Base-by-base conservation (phyloP, 2,888 invertebrate genomes). In the Aphodius granarius region DNA sequence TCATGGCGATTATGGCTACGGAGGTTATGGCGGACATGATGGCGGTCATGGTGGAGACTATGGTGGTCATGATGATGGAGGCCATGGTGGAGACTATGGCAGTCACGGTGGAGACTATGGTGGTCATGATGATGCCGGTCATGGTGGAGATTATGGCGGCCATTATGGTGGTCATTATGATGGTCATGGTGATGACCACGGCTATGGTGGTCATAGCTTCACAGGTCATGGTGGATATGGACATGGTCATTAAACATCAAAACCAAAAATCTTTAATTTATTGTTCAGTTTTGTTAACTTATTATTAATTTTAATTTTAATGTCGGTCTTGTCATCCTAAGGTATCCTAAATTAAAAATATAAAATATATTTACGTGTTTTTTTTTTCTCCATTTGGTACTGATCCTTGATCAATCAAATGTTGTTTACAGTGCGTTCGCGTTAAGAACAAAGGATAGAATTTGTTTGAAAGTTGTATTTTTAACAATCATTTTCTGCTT, bases 21-120 rank as follows among this genome's bases (percentile, higher is more conserved):
- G 70, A 13, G 63, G 17, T 3, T 23, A 17, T 13, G 71, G 72
- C 13, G 66, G 17, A 15, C 43, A 17, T 13, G 71, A 66, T 6
- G 66, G 43, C 4, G 75, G 72, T 15, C 20, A 16, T 1, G 75
- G 75, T 17, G 74, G 74, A 1, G 62, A 63, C 21, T n/a, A 22
- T 43, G 68, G 74, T 19, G 70, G 74, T 16, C 65, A 72, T 6
- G 22, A 18, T 18, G 75, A 72, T n/a, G 75, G 75, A 6, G 75
- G 66, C 15, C n/a, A n/a, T n/a, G 66, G 68, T 13, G 73, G 73
- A 1, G 18, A 66, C 9, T 20, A 72, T 17, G 71, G 65, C n/a
- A 66, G 72, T 62, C 18, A 63, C 3, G 68, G 68, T 5, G 68
- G 62, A 6, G 17, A 17, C 19, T n/a, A n/a, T n/a, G 71, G 71